phyloP scores from a whole-genome alignment of 30 jellyfish, hydroid and myxozoan species.

The Aurelia aurita complex sp. Pacific region DNA sequence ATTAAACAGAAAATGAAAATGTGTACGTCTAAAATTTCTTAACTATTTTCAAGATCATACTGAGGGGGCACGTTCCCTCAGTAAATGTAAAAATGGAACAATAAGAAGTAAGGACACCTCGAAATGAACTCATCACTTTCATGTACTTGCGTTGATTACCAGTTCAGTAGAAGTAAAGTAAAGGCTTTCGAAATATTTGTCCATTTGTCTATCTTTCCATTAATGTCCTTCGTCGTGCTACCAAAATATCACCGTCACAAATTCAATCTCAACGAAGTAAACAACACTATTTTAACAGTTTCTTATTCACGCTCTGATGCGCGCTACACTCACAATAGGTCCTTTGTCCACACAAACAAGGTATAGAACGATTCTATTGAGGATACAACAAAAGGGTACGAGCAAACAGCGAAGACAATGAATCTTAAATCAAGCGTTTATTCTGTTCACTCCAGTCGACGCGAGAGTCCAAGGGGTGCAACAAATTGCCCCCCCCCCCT shows the following conservation, averaged over 20 bases:
- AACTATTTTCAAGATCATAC: too few relatives aligned
- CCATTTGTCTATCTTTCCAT: not conserved
- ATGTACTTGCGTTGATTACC: not conserved
- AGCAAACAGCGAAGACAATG: not conserved
- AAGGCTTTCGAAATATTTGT: not conserved
- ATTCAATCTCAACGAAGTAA: too few relatives aligned
- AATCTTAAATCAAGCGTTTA: too few relatives aligned
- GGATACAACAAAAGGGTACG: not conserved
- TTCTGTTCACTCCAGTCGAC: too few relatives aligned
- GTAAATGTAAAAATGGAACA: not conserved
- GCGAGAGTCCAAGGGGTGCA: too few relatives aligned
- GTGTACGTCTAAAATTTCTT: too few relatives aligned
- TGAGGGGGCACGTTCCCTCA: too few relatives aligned
- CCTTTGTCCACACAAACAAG: not conserved
- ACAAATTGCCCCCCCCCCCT: too few relatives aligned
- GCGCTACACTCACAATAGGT: not conserved
- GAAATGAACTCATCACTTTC: not conserved
- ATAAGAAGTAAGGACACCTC: slow-evolving; percentile 2
- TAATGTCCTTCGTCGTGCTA: too few relatives aligned
- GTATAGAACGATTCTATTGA: not conserved
- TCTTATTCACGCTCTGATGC: slow-evolving; percentile 1
- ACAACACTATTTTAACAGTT: too few relatives aligned
- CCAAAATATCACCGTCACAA: too few relatives aligned
- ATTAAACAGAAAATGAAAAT: too few relatives aligned
- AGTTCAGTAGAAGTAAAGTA: not conserved